A percentile compares a stretch with the other conserved stretches of the same genome.
These are phyloP conservation scores for Cataglyphis cursor DNA, from an alignment of 2,888 invertebrate genomes.

Conservation along the genomic window DNA sequence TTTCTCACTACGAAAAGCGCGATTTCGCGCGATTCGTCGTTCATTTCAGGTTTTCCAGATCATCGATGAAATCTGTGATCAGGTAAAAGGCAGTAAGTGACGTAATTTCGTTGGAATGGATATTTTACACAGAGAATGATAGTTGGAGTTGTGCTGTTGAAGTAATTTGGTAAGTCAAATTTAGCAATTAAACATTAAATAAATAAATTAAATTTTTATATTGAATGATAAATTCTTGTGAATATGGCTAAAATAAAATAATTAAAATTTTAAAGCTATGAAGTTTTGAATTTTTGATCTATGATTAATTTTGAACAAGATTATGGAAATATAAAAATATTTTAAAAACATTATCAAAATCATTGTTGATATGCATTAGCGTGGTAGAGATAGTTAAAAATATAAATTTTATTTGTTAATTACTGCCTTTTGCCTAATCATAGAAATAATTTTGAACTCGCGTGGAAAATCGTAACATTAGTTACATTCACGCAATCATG, in stretches of 20 bases:
- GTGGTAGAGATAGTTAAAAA: neutral
- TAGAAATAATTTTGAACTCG: slow-evolving; percentile 35
- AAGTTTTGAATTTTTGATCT: neutral
- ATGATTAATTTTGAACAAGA: neutral
- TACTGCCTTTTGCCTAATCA: slow-evolving; percentile 40
- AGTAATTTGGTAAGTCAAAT: slow-evolving; percentile 43
- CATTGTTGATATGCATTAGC: neutral
- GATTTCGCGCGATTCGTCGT: slow-evolving; percentile 58
- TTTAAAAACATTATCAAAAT: neutral
- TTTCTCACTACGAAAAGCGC: slow-evolving; percentile 48
- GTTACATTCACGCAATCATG: slow-evolving; percentile 44
- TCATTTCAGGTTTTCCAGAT: slow-evolving; percentile 76
- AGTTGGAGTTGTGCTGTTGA: slow-evolving; percentile 31
- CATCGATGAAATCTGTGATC: slow-evolving; percentile 62
- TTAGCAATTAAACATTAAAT: neutral
- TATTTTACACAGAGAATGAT: slow-evolving; percentile 37
- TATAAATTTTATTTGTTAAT: slow-evolving; percentile 20
- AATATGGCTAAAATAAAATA: neutral
- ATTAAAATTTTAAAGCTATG: neutral
- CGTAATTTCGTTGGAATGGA: slow-evolving; percentile 18
- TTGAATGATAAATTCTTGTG: neutral
- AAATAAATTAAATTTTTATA: neutral
- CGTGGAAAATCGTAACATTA: slow-evolving; percentile 19
- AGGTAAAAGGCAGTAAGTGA: slow-evolving; percentile 49
- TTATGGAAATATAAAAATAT: neutral